Base-by-base conservation (phyloP, 2,888 invertebrate genomes). In the Hypsopygia costalis region DNA sequence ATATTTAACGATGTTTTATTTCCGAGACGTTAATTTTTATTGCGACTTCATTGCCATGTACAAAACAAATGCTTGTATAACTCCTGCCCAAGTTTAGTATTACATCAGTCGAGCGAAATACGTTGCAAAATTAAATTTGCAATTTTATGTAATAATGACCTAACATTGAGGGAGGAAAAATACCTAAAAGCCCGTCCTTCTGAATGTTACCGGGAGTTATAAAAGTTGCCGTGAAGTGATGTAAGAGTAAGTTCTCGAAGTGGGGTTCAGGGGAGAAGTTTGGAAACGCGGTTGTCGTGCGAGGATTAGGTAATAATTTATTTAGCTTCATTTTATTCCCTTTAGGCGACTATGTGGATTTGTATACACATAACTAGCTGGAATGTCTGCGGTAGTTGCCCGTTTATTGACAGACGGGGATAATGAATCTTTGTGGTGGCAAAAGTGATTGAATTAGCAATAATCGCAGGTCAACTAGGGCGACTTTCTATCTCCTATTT, bases 1-100 rank as follows among this genome's bases (percentile, higher is more conserved):
- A 69, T 72, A 61, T 57, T 64, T 61, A 63, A 62, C 62, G 62
- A 69, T 66, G 65, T 70, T 69, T 68, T 65, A 76, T 78, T 75
- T 81, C 62, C 66, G 62, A 67, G 54, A 73, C 76, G 68, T 78
- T 70, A 73, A 75, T 69, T 78, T 76, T 80, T 72, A 80, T 72
- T 57, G 51, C 43, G 46, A 49, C 40, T 46, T 68, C 49, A 67
- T 70, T 68, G 59, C 56, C 55, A 47, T 52, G 56, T 41, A 50
- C 41, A 6, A 11, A 31, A 11, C 8, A 31, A 8, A 11, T 8
- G 25, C 6, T 25, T 25, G n/a, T 7, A 7, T 8, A 25, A 25
- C 25, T 3, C 4, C 4, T 4, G 16, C 16, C 16, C 16, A 6
- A 4, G 27, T 30, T 30, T 30, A 30, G 5, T 25, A 25, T 25